Percentiles rank a stretch among this genome's conserved stretches.
phyloP scores from a whole-genome alignment of 2,888 invertebrate species.

The Odiellus spinosus region DNA sequence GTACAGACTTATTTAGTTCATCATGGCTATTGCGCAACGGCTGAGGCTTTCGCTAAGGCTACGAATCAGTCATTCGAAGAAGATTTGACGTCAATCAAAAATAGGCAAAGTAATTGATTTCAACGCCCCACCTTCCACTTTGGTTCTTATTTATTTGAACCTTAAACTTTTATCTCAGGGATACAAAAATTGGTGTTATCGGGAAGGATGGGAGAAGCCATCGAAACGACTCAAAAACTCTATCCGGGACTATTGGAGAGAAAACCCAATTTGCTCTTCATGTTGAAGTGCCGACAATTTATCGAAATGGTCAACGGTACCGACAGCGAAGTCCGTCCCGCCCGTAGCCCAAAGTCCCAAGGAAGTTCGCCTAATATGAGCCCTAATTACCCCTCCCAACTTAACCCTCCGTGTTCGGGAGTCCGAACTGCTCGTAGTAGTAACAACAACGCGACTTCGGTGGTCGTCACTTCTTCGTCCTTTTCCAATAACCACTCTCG shows the following conservation, averaged over 20 bases:
- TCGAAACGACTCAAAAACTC: constrained; percentile 67
- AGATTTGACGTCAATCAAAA: constrained; percentile 83
- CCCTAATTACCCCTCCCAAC: constrained; percentile 23
- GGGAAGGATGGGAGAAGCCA: constrained; percentile 89
- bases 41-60: constrained; percentile 82
- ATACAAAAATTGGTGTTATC: constrained; percentile 80
- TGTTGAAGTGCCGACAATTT: constrained; percentile 94
- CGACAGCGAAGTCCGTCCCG: constrained; percentile 48
- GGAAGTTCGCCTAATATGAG: constrained; percentile 29
- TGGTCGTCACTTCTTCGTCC: no score
- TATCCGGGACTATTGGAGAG: constrained; percentile 87
- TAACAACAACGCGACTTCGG: no score
- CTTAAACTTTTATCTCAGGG: constrained; percentile 39
- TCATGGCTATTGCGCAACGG: constrained; percentile 89
- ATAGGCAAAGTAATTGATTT: constrained; percentile 67
- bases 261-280: constrained; percentile 78
- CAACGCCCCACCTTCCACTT: no score
- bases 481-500: no score
- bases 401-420: no score
- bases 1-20: constrained; percentile 94
- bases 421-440: no score
- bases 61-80: constrained; percentile 80
- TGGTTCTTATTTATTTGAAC: not conserved
- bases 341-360: constrained; percentile 27
- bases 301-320: constrained; percentile 88